Base-by-base conservation (phyloP, 1,140 invertebrate species). In the Pseudoatta argentina region DNA sequence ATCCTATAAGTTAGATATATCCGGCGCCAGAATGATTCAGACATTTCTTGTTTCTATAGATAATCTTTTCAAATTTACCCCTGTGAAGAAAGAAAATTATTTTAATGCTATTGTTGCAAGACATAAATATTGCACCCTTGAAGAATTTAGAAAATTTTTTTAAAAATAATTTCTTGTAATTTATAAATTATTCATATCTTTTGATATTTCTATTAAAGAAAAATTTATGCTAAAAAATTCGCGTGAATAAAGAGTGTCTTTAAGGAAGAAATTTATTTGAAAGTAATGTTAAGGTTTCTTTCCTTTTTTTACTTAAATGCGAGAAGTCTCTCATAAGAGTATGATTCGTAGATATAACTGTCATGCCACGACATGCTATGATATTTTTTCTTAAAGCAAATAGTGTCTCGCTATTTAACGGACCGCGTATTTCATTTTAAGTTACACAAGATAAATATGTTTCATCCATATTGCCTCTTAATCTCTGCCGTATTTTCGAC, bases 371-470 rank as follows among this genome's bases (percentile, higher is more conserved):
- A 86, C 88, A 73, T 2, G 27, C 61, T 21, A 16, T 75, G 27
- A 48, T 51, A 82, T 39, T 21, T 69, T 75, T 53, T 55, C 72
- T 78, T 44, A 87, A 78, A 89, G 39, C 72, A 90, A 87, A 90
- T 89, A 90, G 18, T 34, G 2, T 81, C 48, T 72, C 66, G 59
- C 64, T 89, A 66, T 89, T 55, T 57, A 24, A 14, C 7, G 16
- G 0, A 16, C n/a, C 2, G 14, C 24, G 27, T 63, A 61, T 87
- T 59, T 73, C 27, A 59, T 63, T 48, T 64, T 18, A 34, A 61
- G 39, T 0, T 59, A 30, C 10, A 53, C 51, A 73, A 44, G 77
- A 59, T 77, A 88, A 76, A 88, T 79, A 39, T 21, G 21, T 67
- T 64, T 5, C 18, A 3, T 21, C 10, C 6, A 18, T 64, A 51